These are phyloP conservation scores for Abrostola tripartita DNA, from an alignment of 2,888 invertebrate species.

Conservation along the genomic window DNA sequence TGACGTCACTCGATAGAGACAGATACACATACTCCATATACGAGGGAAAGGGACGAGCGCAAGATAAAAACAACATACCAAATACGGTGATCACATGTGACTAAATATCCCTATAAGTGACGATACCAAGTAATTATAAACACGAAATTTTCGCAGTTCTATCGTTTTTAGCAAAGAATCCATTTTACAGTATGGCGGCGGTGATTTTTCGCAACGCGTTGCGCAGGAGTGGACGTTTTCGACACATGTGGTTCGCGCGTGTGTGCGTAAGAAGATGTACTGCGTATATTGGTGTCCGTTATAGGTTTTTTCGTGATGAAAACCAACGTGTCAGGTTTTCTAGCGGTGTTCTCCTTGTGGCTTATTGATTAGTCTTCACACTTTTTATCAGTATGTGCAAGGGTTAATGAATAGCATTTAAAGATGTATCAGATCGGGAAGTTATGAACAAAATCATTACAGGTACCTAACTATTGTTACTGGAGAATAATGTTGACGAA, in stretches of 20 bases:
- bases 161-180: slow-evolving; percentile 68
- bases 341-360: slow-evolving; percentile 36
- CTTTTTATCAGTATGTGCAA: slow-evolving; percentile 7
- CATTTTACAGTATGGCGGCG: slow-evolving; percentile 51
- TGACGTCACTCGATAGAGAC: slow-evolving; percentile 80
- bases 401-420: not conserved
- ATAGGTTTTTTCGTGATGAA: slow-evolving; percentile 57
- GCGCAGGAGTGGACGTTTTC: slow-evolving; percentile 68
- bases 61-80: slow-evolving; percentile 83
- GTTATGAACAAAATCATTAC: too few species aligned
- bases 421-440: not conserved
- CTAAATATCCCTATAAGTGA: slow-evolving; percentile 80
- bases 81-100: slow-evolving; percentile 85
- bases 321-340: slow-evolving; percentile 45
- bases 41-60: slow-evolving; percentile 61
- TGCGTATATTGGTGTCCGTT: slow-evolving; percentile 50
- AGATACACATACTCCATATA: slow-evolving; percentile 32
- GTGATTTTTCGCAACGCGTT: slow-evolving; percentile 43
- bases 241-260: slow-evolving; percentile 70
- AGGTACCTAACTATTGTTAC: too few species aligned
- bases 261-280: slow-evolving; percentile 59
- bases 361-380: slow-evolving; percentile 12
- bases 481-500: too few species aligned
- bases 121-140: slow-evolving; percentile 65
- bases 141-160: slow-evolving; percentile 67